These are phyloP conservation scores for Novumbra hubbsi DNA, from an alignment of 2,797 vertebrate genomes.

Conservation along the genomic window DNA sequence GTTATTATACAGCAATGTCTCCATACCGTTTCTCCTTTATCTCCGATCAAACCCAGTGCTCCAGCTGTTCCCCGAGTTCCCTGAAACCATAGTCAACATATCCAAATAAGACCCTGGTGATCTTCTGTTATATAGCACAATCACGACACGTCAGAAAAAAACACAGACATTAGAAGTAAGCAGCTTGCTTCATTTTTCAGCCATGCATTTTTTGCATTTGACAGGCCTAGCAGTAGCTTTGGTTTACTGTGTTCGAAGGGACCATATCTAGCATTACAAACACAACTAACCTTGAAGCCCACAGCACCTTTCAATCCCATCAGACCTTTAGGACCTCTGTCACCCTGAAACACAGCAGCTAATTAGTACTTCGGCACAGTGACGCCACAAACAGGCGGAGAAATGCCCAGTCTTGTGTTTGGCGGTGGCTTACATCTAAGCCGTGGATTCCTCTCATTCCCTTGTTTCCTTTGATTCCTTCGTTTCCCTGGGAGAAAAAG, in stretches of 20 bases:
- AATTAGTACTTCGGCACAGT: conserved; percentile 26
- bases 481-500: conserved; percentile 61
- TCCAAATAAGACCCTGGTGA: conserved; percentile 26
- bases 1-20: not conserved
- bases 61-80: conserved; percentile 70
- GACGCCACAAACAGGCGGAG: conserved; percentile 14
- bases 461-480: conserved; percentile 74
- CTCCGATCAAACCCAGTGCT: conserved; percentile 65
- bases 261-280: not conserved
- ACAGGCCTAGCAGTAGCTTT: too few relatives aligned
- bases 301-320: conserved; percentile 76
- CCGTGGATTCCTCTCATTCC: conserved; percentile 68
- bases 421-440: conserved; percentile 62
- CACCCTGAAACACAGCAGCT: conserved; percentile 59
- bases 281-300: conserved; percentile 75
- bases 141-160: conserved; percentile 10
- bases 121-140: conserved; percentile 19
- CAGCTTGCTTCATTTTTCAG: conserved; percentile 16
- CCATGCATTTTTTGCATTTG: too few relatives aligned
- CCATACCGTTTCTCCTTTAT: conserved; percentile 64
- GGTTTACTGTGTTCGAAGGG: not conserved
- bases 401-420: conserved; percentile 15
- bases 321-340: conserved; percentile 74
- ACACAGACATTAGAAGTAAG: conserved; percentile 21
- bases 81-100: conserved; percentile 59